Base-by-base conservation (phyloP, 2,888 invertebrate species). In the Harpalus rubripes region DNA sequence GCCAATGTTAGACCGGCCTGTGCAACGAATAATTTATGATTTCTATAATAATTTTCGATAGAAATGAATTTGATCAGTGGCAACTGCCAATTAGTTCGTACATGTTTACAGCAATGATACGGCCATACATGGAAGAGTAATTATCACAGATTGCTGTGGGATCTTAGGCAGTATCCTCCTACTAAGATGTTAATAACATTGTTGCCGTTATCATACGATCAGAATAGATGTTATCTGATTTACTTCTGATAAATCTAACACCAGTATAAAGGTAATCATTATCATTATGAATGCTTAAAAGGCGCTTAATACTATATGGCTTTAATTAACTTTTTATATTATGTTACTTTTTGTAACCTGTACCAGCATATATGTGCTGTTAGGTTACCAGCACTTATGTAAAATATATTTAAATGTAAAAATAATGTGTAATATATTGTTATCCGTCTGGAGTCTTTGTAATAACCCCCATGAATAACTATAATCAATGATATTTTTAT, bases 11-110 rank as follows among this genome's bases (percentile, higher is more conserved):
- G 39, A 61, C 59, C 44, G 68, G 39, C 39, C 61, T 63, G 52
- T 26, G 58, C 58, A 72, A 26, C 72, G 68, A 82, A 82, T 82
- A 82, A 82, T 82, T 82, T 72, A 82, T 82, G 72, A 39, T 56
- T 82, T 82, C 72, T 82, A 56, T 81, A 68, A 81, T 81, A 81
- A 81, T 72, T 72, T 68, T 52, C 82, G 82, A 81, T 72, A 72
- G 72, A 63, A 65, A 81, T 65, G 65, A 81, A 65, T 81, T 68
- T 81, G 81, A 81, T 68, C 68, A 65, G 81, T 81, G 80, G 80
- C 63, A 81, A 81, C 63, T 81, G 63, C 16, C 44, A 63, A 81
- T 78, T 78, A 78, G n/a, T 81, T 65, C 15, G 22, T 81, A 65
- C 81, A 63, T 61, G 59, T 63, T 32, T 58, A 58, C n/a, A 32